These are phyloP conservation scores for Ophion slaviceki DNA, from an alignment of 2,888 invertebrate genomes.

Conservation along the genomic window DNA sequence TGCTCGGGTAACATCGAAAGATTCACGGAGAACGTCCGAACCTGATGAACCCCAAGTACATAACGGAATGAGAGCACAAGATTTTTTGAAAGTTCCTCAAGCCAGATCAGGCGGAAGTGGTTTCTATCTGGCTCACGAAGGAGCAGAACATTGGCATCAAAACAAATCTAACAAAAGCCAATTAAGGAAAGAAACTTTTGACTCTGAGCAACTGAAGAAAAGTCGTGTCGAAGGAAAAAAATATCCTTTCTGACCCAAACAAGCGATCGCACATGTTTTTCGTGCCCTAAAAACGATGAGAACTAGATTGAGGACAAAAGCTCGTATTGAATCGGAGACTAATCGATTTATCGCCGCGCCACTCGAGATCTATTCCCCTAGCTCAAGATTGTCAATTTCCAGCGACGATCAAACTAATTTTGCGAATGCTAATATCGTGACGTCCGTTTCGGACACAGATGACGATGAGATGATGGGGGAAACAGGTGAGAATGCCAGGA, in stretches of 20 bases:
- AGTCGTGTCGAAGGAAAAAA: conserved; percentile 18
- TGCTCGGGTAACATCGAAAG: conserved; percentile 4
- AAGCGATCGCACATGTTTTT: conserved; percentile 60
- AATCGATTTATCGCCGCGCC: conserved; percentile 58
- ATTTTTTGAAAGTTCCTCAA: conserved; percentile 57
- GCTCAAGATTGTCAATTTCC: conserved; percentile 51
- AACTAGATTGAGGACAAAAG: conserved; percentile 31
- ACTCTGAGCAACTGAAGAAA: conserved; percentile 24
- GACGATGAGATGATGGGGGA: conserved; percentile 42
- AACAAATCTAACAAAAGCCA: neutral
- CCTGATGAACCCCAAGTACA: neutral
- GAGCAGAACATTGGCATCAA: conserved; percentile 7
- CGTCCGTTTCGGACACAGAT: conserved; percentile 9
- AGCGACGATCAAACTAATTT: conserved; percentile 55
- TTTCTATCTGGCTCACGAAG: conserved; percentile 49
- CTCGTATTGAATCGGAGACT: conserved; percentile 50
- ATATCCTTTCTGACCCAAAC: conserved; percentile 54
- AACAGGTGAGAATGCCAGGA: neutral
- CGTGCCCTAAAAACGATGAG: conserved; percentile 64
- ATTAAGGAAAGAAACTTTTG: conserved; percentile 12
- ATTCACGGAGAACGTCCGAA: conserved; percentile 17
- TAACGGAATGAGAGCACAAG: neutral
- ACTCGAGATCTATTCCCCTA: conserved; percentile 49
- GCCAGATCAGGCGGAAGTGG: conserved; percentile 19
- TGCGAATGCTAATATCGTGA: conserved; percentile 1